A percentile compares a stretch with the other conserved stretches of the same genome.
These are phyloP conservation scores for Crotalus tigris DNA, from an alignment of 2,113 vertebrate genomes.

Conservation along the genomic window DNA sequence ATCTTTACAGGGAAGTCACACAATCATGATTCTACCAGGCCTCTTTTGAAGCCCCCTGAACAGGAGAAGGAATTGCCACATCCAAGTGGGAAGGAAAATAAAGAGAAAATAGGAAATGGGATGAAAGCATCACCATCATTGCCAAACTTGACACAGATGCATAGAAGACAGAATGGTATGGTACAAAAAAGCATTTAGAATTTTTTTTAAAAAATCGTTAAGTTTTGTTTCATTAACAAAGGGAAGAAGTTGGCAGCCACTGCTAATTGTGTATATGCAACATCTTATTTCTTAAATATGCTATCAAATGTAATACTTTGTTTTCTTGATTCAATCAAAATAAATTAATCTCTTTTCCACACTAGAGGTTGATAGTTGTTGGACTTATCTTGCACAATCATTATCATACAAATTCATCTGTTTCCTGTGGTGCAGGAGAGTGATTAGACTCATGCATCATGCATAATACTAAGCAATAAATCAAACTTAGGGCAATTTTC, in stretches of 20 bases:
- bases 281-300: background rate
- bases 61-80: slow-evolving; percentile 30
- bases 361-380: background rate
- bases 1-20: slow-evolving; percentile 59
- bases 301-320: background rate
- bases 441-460: background rate
- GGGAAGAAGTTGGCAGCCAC: background rate
- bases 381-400: background rate
- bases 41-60: background rate
- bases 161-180: slow-evolving; percentile 14
- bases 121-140: background rate
- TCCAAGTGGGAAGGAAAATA: slow-evolving; percentile 18
- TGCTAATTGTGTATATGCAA: accelerated
- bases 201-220: background rate
- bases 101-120: slow-evolving; percentile 1
- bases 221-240: accelerated
- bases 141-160: background rate
- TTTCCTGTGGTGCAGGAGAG: background rate
- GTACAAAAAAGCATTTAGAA: background rate
- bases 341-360: background rate
- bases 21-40: background rate
- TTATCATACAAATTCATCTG: background rate
- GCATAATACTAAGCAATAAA: background rate
- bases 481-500: background rate
- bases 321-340: background rate